phyloP scores from a whole-genome alignment of 2,888 invertebrate genomes.

The Machimus atricapillus region DNA sequence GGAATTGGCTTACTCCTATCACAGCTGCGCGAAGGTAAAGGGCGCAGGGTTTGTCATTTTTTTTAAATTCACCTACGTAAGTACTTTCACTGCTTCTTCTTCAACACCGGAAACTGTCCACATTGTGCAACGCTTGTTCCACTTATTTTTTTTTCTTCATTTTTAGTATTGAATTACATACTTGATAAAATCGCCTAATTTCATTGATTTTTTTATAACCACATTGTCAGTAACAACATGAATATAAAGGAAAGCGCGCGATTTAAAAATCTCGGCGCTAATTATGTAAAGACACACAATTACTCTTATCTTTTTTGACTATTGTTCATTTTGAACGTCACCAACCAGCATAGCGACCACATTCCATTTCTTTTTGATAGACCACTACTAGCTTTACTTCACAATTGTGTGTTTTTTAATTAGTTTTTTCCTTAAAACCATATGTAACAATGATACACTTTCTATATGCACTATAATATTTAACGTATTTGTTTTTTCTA shows the following conservation, averaged over 20 bases:
- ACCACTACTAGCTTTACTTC: neutral
- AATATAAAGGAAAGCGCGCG: constrained; percentile 31
- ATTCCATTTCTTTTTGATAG: neutral
- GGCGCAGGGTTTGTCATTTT: neutral
- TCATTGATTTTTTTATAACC: neutral
- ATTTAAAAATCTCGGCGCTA: constrained; percentile 14
- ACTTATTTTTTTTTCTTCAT: constrained; percentile 2
- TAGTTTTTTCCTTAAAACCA: constrained; percentile 38
- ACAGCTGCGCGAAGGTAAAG: neutral
- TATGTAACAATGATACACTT: constrained; percentile 44
- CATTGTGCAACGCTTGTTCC: neutral
- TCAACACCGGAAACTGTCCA: neutral
- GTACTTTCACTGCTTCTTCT: neutral
- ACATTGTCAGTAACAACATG: constrained; percentile 34
- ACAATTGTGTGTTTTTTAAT: constrained; percentile 18
- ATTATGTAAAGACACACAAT: constrained; percentile 25
- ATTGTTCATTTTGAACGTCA: neutral
- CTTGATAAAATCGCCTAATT: constrained; percentile 22
- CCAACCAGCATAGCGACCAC: constrained; percentile 7
- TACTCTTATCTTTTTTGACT: neutral
- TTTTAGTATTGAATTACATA: constrained; percentile 2
- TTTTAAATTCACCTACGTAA: neutral
- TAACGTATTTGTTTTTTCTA: constrained; percentile 29
- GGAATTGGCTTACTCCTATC: neutral
- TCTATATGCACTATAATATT: constrained; percentile 41